Evolutionary conservation across 2,888 invertebrate species (phyloP).

Genomic region (Cantharis nigra): DNA sequence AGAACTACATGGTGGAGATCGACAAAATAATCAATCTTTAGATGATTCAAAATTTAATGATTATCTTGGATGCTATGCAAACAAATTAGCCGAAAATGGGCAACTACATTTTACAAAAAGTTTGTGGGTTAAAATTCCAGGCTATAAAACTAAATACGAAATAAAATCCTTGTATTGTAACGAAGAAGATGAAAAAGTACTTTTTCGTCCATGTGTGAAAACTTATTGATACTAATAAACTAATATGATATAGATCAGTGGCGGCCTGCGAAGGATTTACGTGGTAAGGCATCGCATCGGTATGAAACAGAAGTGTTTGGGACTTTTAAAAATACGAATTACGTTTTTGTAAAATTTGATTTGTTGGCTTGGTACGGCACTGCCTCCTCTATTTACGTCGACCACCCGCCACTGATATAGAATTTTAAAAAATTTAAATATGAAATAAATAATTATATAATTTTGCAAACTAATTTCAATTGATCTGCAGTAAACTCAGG

Average conservation of each 20-base stretch:
- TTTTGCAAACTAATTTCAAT: not conserved
- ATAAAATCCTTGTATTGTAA: not conserved
- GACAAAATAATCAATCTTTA: not conserved
- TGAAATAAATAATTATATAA: no score
- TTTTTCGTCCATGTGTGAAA: not conserved
- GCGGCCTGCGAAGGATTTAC: no score
- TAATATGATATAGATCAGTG: no score
- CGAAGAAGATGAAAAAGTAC: not conserved
- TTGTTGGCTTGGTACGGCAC: no score
- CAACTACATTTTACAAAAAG: not conserved
- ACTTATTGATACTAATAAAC: not conserved
- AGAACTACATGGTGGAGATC: not conserved
- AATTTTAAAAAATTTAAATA: no score
- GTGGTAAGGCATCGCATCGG: no score
- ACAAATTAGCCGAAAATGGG: not conserved
- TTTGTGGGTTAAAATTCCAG: not conserved
- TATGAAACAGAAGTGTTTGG: no score
- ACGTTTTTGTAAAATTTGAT: no score
- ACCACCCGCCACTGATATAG: no score
- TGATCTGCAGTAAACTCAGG: not conserved
- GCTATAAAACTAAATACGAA: not conserved
- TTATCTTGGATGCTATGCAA: not conserved
- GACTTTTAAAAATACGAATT: no score
- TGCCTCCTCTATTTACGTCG: no score
- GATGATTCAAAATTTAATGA: not conserved